Evolutionary conservation across 1,140 invertebrate genomes (phyloP), one percentile per base, ranked within the genome.

Genomic region (Dermatophagoides farinae): DNA sequence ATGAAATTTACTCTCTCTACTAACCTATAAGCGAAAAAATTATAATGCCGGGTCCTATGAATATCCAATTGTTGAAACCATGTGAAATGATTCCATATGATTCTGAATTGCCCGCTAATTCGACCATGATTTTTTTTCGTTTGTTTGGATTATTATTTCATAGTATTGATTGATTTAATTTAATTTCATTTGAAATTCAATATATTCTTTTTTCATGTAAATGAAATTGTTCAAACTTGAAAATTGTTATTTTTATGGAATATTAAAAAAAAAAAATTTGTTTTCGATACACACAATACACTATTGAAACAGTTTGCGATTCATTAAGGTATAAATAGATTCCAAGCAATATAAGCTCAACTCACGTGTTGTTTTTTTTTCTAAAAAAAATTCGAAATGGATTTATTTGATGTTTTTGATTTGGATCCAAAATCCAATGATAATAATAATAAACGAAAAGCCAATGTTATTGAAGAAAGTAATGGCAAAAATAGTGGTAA

Each of bases 341-440:
- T 31, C 31, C 8, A 4, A 8, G 31, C 31, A 2, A 4, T 2
- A 4, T 31, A 31, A 31, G 8, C 31, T 31, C 31, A 31, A 4
- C 8, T 31, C 31, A 31, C 31, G 31, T 31, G 31, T 8, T 2
- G n/a, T n/a, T n/a, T n/a, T 31, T 31, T 31, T 31, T 2, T 31
- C 8, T 31, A 31, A 31, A 31, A 31, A 31, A 31, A 31, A 8
- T 31, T 31, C 8, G 25, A 39, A 20, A 41, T 62, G 51, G 61
- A 62, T 41, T n/a, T 62, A 41, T 62, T 62, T 40, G 61, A 62
- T 44, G 53, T 62, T 22, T 62, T 62, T 39, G 55, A 62, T 18
- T n/a, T 40, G 10, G 50, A 61, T 57, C 12, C 20, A 41, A 61
- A 61, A 54, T 50, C 50, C 11, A 61, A 54, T 14, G 31, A 50